A percentile compares a stretch with the other conserved stretches of the same genome.
These are phyloP conservation scores for Notarius quadriscutis DNA, from an alignment of 2,113 vertebrate genomes.

Conservation along the genomic window DNA sequence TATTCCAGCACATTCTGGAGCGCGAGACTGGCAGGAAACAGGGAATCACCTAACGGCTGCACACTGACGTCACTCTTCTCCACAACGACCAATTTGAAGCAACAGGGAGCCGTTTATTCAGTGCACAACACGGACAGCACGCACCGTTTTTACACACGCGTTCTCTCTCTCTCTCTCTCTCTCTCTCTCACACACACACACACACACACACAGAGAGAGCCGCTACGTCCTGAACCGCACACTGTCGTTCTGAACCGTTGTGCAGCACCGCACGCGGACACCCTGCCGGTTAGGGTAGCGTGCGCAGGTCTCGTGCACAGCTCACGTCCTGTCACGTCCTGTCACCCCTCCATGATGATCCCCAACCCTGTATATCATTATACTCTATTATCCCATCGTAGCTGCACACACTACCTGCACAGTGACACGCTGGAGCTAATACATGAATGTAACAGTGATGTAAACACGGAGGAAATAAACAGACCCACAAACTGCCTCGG, in stretches of 20 bases:
- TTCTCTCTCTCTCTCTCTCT: no score
- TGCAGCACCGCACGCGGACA: not conserved
- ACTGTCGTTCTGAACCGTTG: not conserved
- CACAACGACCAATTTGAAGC: not conserved
- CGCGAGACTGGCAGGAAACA: not conserved
- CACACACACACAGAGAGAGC: not conserved
- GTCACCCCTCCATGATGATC: not conserved
- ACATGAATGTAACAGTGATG: not conserved
- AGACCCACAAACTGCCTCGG: constrained; percentile 34
- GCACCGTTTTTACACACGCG: not conserved
- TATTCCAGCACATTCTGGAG: constrained; percentile 11
- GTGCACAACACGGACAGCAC: not conserved
- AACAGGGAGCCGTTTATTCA: not conserved
- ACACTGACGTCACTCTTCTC: not conserved
- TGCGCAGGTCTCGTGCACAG: not conserved
- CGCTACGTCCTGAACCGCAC: not conserved
- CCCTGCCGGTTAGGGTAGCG: no score
- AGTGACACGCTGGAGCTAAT: not conserved
- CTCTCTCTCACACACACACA: not conserved
- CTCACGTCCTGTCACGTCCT: not conserved
- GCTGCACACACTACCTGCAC: not conserved
- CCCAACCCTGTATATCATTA: not conserved
- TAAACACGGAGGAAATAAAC: constrained; percentile 12
- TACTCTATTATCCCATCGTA: no score
- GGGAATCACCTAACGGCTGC: constrained; percentile 9